These are phyloP conservation scores for Brienomyrus brachyistius DNA, from an alignment of 2,113 vertebrate species.

Conservation along the genomic window DNA sequence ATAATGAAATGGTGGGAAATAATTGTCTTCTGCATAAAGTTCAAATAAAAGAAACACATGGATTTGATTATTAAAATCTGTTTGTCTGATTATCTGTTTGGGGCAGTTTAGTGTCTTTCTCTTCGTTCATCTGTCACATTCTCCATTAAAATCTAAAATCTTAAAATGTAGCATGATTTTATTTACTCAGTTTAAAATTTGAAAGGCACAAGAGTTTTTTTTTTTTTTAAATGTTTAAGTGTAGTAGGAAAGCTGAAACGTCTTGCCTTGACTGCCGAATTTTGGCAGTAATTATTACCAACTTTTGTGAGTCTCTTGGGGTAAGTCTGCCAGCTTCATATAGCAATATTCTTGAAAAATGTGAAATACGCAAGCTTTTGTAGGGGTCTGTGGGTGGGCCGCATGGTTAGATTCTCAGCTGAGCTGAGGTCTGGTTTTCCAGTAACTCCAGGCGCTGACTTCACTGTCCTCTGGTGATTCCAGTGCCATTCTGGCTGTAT, in stretches of 20 bases:
- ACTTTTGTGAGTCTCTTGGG: background rate
- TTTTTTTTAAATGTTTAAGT: background rate
- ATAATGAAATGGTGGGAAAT: background rate
- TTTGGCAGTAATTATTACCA: background rate
- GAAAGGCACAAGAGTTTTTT: background rate
- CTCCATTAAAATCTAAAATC: background rate
- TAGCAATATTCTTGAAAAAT: background rate
- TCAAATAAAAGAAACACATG: background rate
- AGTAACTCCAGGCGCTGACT: background rate
- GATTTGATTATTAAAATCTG: background rate
- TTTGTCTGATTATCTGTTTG: background rate
- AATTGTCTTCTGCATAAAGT: background rate
- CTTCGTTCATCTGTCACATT: background rate
- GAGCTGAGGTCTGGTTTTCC: background rate
- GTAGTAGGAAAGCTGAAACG: background rate
- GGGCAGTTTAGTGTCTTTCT: background rate
- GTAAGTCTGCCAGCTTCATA: background rate
- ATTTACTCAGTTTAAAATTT: background rate
- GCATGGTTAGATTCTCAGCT: background rate
- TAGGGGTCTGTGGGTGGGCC: background rate
- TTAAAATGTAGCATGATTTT: background rate
- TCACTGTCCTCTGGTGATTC: background rate
- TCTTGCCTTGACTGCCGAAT: background rate
- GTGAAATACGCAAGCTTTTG: background rate
- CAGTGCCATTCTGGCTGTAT: background rate